Evolutionary conservation across 2,888 invertebrate species (phyloP), one percentile per base, ranked within the genome.

Genomic region (Flabesymbios commensalis): DNA sequence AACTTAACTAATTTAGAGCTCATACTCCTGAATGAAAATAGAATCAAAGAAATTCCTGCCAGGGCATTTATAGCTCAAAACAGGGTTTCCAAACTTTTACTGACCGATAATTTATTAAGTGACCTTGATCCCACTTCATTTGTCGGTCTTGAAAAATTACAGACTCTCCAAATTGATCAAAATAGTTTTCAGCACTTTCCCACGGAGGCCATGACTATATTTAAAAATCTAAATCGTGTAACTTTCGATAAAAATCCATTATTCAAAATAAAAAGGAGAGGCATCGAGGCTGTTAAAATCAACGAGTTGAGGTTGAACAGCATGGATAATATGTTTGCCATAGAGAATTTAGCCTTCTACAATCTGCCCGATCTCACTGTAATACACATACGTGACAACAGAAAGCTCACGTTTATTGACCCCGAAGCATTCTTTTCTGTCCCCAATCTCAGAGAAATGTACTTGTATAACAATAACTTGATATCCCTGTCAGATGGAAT

Each of bases 81-180:
- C n/a, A n/a, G n/a, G n/a, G n/a, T 97, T 61, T 92, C 92, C 79
- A 92, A 93, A 22, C 85, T 97, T 69, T 88, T 94, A 65, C 86
- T 97, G 78, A 92, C 94, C 75, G 92, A 92, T 68, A 96, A 96
- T 85, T 89, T 90, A 17, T 75, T 89, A 33, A 82, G 80, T 10
- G 49, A 45, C 3, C 78, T 87, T 58, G 73, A 81, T 3, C 78
- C 83, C 39, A 79, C 81, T 2, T 90, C 22, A 39, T 75, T 63
- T 55, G 59, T 36, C 54, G 70, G 56, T 19, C 24, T 77, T 66
- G 45, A 72, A 64, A 24, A 41, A 3, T 41, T 64, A 14, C 52
- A 53, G 32, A 52, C n/a, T 28, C 39, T 64, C 10, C 36, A 52
- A 17, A 45, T 64, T n/a, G 33, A 43, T 32, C 10, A 53, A 24